A percentile compares a stretch with the other conserved stretches of the same genome.
These are phyloP conservation scores for Gastrophysa polygoni DNA, from an alignment of 2,888 invertebrate genomes.

Conservation along the genomic window DNA sequence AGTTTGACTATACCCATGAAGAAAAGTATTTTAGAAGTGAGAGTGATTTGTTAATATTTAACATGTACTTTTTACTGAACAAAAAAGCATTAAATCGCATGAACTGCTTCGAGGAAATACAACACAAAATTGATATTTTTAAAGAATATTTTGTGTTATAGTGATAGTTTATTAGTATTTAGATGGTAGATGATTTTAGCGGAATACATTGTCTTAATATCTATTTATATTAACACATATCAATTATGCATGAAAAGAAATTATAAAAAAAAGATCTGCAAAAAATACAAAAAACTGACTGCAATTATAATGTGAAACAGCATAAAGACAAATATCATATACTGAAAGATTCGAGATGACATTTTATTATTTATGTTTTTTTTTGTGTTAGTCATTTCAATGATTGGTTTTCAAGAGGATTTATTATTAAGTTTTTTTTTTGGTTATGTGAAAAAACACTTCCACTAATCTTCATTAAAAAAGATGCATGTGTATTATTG, in stretches of 20 bases:
- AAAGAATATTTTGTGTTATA: slow-evolving; percentile 37
- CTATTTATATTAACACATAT: slow-evolving; percentile 21
- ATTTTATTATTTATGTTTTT: background rate
- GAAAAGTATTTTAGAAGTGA: slow-evolving; percentile 12
- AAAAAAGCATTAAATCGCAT: slow-evolving; percentile 22
- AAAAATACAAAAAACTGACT: slow-evolving; percentile 17
- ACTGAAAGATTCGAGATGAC: slow-evolving; percentile 17
- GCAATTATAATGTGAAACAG: slow-evolving; percentile 4
- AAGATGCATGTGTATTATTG: too few relatives aligned
- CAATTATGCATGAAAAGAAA: slow-evolving; percentile 12
- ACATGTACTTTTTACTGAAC: slow-evolving; percentile 10
- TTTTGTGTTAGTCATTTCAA: background rate
- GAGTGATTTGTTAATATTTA: slow-evolving; percentile 25
- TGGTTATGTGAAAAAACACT: background rate
- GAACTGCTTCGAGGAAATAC: slow-evolving; percentile 23
- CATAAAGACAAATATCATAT: slow-evolving; percentile 5
- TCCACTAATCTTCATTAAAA: too few relatives aligned
- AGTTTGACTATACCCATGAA: slow-evolving; percentile 8
- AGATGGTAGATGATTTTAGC: slow-evolving; percentile 1
- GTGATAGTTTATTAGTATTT: slow-evolving; percentile 16
- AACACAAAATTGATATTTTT: slow-evolving; percentile 37
- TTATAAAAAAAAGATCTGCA: slow-evolving; percentile 20
- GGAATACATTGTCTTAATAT: slow-evolving; percentile 2
- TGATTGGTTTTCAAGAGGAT: slow-evolving; percentile 5
- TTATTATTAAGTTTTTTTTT: background rate